A percentile compares a stretch with the other conserved stretches of the same genome.
Conservation (phyloP, 2,113 vertebrate species). For the Meles meles region DNA sequence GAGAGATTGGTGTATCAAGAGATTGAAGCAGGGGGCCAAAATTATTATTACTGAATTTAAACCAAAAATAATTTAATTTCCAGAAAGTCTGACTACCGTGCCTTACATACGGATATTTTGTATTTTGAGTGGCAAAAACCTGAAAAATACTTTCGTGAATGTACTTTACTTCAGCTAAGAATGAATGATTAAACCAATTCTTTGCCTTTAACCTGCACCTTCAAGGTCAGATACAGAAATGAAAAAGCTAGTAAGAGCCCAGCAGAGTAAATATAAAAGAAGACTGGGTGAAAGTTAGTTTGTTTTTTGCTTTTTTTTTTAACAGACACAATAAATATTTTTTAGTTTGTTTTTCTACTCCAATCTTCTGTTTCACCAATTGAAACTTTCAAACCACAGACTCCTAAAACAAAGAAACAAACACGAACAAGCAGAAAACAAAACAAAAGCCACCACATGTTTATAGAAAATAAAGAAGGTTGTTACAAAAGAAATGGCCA, state of each 20-base stretch:
- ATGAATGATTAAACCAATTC: not conserved
- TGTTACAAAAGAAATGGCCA: not conserved
- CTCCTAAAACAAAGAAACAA: not conserved
- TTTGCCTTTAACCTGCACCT: not conserved
- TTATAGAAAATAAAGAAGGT: not conserved
- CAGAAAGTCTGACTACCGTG: not conserved
- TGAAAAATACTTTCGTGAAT: not conserved
- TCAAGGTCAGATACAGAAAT: not conserved
- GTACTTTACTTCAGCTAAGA: not conserved
- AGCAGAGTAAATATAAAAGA: not conserved
- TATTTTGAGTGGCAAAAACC: not conserved
- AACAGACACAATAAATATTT: not conserved
- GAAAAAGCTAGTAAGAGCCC: not conserved
- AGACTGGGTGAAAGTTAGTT: not conserved
- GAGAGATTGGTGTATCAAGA: not conserved
- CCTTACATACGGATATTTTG: not conserved
- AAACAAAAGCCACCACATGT: not conserved
- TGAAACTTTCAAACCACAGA: not conserved
- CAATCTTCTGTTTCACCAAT: not conserved
- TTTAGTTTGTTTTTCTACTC: not conserved
- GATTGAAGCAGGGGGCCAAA: not conserved
- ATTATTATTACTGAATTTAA: not conserved
- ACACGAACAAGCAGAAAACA: not conserved
- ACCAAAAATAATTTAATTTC: not conserved
- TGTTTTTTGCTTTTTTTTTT: not conserved